Evolutionary conservation across 35 echinoderm and acorn worm genomes (phyloP).

Genomic region (Nesometra sesokonis): DNA sequence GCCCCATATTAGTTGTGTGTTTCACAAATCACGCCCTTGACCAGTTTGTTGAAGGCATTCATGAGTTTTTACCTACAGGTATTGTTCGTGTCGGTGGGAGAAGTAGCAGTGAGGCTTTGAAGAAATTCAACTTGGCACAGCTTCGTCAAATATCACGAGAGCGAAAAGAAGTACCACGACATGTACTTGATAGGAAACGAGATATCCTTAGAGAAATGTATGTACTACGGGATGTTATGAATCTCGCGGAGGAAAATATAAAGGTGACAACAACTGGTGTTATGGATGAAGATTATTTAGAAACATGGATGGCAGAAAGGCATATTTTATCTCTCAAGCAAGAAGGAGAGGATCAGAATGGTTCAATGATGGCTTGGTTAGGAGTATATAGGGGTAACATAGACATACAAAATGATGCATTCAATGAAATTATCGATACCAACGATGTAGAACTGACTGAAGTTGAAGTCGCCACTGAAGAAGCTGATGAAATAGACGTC

Average conservation of each 20-base stretch:
- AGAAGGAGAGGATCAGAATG: not conserved
- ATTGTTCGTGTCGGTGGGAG: conserved; percentile 84
- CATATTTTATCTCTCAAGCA: not conserved
- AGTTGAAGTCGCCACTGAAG: not conserved
- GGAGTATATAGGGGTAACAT: not conserved
- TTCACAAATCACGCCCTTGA: conserved; percentile 96
- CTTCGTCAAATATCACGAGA: not conserved
- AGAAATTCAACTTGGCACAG: conserved; percentile 52
- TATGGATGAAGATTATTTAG: not conserved
- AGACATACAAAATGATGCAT: not conserved
- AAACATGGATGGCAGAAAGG: not conserved
- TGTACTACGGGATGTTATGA: not conserved
- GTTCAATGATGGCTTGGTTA: not conserved
- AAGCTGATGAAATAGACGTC: not conserved
- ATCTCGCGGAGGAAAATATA: not conserved
- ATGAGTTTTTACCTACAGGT: conserved; percentile 33
- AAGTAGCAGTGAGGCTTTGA: conserved; percentile 65
- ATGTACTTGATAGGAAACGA: not conserved
- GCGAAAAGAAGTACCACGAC: not conserved
- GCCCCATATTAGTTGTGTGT: conserved; percentile 76
- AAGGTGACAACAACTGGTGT: not conserved
- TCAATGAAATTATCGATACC: not conserved
- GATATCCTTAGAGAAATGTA: not conserved
- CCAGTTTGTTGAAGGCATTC: conserved; percentile 89
- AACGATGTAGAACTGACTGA: not conserved